phyloP scores from a whole-genome alignment of 2,888 invertebrate species.

The Amphipoea lucens region DNA sequence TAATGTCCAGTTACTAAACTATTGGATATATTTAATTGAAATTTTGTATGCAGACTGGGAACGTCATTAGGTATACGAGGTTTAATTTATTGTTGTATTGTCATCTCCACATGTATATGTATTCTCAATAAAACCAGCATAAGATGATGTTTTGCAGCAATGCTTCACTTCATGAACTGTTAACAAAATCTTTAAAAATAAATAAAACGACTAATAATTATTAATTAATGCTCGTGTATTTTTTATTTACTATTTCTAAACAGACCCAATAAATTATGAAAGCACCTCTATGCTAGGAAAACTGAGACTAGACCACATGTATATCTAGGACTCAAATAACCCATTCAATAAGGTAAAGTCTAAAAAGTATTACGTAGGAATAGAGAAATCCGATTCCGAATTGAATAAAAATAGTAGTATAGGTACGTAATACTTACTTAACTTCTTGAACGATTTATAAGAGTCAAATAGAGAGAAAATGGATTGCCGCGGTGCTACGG shows the following conservation, averaged over 20 bases:
- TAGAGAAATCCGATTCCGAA: slow-evolving; percentile 4
- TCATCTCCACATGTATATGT: no score
- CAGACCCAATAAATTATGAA: not conserved
- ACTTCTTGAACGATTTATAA: slow-evolving; percentile 52
- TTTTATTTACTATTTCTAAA: not conserved
- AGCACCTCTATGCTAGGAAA: not conserved
- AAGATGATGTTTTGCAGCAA: no score
- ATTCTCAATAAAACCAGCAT: no score
- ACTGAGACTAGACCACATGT: not conserved
- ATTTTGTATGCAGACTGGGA: no score
- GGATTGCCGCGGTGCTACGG: slow-evolving; percentile 21
- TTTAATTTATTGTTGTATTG: no score
- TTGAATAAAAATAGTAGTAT: slow-evolving; percentile 28
- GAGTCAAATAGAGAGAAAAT: slow-evolving; percentile 41
- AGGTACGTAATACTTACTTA: slow-evolving; percentile 23
- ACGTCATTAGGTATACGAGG: no score
- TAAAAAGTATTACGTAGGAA: not conserved
- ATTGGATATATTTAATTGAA: no score
- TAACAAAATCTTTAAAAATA: no score
- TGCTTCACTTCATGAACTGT: no score
- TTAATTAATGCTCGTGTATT: not conserved
- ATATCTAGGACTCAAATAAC: no score
- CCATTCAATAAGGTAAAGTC: slow-evolving; percentile 10
- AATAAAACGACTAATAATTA: no score
- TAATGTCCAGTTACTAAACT: no score